These are phyloP conservation scores for Aleiodes sp. DNA, from an alignment of 1,140 invertebrate genomes.

Conservation along the genomic window DNA sequence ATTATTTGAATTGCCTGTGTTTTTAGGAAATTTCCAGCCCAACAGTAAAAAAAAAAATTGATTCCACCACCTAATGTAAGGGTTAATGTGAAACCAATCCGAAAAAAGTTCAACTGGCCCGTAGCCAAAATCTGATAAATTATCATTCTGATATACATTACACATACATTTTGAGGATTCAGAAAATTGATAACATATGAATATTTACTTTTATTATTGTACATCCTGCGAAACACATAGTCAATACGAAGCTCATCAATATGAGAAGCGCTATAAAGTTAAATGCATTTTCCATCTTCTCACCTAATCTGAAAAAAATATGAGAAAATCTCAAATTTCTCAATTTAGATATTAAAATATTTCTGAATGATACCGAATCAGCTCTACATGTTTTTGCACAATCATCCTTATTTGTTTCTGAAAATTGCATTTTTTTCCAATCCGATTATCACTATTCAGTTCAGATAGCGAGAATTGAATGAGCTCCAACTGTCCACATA, in stretches of 20 bases:
- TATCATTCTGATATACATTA: too few relatives aligned
- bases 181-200: too few relatives aligned
- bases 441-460: not conserved
- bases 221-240: not conserved
- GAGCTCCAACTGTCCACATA: constrained; percentile 36
- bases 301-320: not conserved
- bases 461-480: constrained; percentile 7
- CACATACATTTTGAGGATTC: too few relatives aligned
- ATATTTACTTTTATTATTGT: too few relatives aligned
- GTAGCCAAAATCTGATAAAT: constrained; percentile 3
- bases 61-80: not conserved
- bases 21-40: constrained; percentile 32
- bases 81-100: constrained; percentile 13
- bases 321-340: too few relatives aligned
- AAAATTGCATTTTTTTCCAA: constrained; percentile 31
- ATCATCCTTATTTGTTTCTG: too few relatives aligned
- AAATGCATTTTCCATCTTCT: not conserved
- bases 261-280: not conserved
- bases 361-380: constrained; percentile 32
- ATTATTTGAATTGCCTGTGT: constrained; percentile 26
- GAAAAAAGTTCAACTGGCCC: constrained; percentile 8
- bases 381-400: constrained; percentile 29
- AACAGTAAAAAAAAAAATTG: constrained; percentile 37
- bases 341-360: too few relatives aligned
- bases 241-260: not conserved